Conservation (phyloP, 2,888 invertebrate genomes). For the Pseudeuparius sepicola region DNA sequence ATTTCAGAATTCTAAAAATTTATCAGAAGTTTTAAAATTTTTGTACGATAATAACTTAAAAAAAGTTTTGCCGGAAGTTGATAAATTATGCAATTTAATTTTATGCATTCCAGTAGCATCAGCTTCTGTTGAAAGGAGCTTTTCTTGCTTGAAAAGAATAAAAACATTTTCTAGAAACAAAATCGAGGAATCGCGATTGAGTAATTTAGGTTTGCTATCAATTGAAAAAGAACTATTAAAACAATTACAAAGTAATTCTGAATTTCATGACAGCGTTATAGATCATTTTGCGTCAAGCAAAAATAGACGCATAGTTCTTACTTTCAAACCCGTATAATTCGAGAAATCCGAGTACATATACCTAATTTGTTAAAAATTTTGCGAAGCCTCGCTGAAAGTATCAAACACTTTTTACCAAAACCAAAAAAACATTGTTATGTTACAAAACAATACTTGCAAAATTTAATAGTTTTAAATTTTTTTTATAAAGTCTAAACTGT, state of each 20-base stretch:
- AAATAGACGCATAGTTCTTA: not conserved
- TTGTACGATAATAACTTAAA: not conserved
- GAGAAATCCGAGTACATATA: too few relatives aligned
- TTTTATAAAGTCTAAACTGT: too few relatives aligned
- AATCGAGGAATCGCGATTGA: not conserved
- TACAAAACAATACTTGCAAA: too few relatives aligned
- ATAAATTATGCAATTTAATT: constrained; percentile 7
- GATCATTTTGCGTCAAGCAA: constrained; percentile 6
- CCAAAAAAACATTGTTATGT: too few relatives aligned
- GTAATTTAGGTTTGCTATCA: too few relatives aligned
- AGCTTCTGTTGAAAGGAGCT: constrained; percentile 5
- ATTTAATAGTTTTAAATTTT: too few relatives aligned
- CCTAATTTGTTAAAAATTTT: too few relatives aligned
- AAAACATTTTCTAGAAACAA: constrained; percentile 9
- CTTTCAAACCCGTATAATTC: not conserved
- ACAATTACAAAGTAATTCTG: not conserved
- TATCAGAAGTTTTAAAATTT: constrained; percentile 5
- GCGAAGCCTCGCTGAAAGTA: too few relatives aligned
- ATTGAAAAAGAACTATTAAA: constrained; percentile 7
- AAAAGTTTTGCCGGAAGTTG: not conserved
- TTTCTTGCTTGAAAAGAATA: constrained; percentile 8
- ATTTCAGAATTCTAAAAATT: not conserved
- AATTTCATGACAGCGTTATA: constrained; percentile 10
- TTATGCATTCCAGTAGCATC: constrained; percentile 8
- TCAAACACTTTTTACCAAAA: too few relatives aligned